Evolutionary conservation across 2,797 vertebrate species (phyloP).

Genomic region (Limosa lapponica): DNA sequence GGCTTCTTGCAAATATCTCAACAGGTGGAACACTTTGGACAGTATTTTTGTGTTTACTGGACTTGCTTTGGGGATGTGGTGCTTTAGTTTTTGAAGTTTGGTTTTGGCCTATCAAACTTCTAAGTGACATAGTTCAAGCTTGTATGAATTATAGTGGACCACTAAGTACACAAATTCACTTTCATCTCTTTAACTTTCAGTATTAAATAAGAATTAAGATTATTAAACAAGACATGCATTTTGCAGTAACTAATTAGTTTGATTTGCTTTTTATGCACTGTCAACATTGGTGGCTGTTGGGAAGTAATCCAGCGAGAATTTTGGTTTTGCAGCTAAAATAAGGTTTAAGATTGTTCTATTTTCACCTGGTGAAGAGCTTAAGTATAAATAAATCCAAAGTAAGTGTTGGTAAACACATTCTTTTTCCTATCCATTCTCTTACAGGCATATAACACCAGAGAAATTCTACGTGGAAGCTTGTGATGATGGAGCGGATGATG

Average conservation of each 20-base stretch:
- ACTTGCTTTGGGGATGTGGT: not conserved
- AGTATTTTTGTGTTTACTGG: not conserved
- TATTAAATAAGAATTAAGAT: not conserved
- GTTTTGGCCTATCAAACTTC: not conserved
- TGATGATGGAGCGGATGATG: slow-evolving; percentile 87
- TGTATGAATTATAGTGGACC: not conserved
- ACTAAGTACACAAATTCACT: not conserved
- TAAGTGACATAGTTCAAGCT: not conserved
- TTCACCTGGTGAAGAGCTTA: not conserved
- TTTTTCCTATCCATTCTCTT: not conserved
- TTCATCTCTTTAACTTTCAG: not conserved
- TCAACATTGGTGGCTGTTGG: not conserved
- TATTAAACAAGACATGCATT: not conserved
- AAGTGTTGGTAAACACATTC: not conserved
- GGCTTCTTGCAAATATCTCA: not conserved
- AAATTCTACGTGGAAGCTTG: slow-evolving; percentile 94
- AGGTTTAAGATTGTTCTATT: not conserved
- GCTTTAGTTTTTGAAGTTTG: not conserved
- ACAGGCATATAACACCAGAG: slow-evolving; percentile 90
- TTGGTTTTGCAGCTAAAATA: not conserved
- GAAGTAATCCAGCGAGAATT: not conserved
- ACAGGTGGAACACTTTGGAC: accelerated
- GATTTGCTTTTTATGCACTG: not conserved
- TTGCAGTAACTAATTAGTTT: not conserved
- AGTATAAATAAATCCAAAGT: not conserved